Base-by-base conservation (phyloP, 1,140 invertebrate genomes). In the Melitaea cinxia region DNA sequence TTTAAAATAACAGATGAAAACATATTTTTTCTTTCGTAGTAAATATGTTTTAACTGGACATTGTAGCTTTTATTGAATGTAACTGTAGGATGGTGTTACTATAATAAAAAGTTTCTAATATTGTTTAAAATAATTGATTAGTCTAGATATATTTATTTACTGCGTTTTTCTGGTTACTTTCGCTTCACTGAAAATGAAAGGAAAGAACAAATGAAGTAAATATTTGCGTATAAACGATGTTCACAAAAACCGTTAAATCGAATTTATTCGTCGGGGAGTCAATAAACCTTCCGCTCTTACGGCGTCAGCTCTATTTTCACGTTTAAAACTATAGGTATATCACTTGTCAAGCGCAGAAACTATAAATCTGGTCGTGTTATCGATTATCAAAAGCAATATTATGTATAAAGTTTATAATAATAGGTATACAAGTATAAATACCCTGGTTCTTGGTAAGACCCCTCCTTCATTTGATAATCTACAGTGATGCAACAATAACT, bases 281-380 rank as follows among this genome's bases (percentile, higher is more conserved):
- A 5, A 61, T 61, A 61, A 61, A 61, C 39, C 54, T 56, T 54
- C 33, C 37, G 49, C 35, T 5, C 49, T 23, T 53, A 54, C 49
- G 42, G 49, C 59, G 50, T 42, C 49, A 61, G 37, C 47, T 21
- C 15, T 39, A 33, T 60, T 28, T 61, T n/a, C 19, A 24, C 49
- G 47, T 39, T 56, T 42, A 56, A 47, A 47, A 56, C 54, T 21
- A 23, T n/a, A n/a, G n/a, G 9, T 56, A 24, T 26, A 42, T 57
- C 54, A 45, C 35, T 45, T 47, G 19, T 47, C 42, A 47, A 10
- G 10, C 4, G 4, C 19, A 47, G 42, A 47, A 47, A 12, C 35
- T 0, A 45, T 45, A 7, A 14, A 6, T n/a, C 5, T 42, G 17
- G 7, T 19, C 5, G 7, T 17, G n/a, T 17, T 42, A 42, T 42